A percentile compares a stretch with the other conserved stretches of the same genome.
Conservation (phyloP, 2,113 vertebrate species). For the Cinclus cinclus region DNA sequence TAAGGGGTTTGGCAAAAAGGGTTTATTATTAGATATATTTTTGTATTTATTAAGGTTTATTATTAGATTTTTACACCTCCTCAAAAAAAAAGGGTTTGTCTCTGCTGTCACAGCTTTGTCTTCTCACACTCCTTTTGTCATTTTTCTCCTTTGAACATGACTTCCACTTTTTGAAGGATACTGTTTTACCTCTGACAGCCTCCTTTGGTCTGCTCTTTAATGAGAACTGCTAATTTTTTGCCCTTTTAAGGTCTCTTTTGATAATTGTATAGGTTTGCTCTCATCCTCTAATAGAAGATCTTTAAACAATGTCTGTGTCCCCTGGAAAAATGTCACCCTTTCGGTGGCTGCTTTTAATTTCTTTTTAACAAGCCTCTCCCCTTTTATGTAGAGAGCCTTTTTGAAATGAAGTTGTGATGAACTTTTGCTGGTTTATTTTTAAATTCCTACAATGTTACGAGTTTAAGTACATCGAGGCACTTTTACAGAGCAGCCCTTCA, state of each 20-base stretch:
- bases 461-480: background rate
- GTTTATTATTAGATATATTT: background rate
- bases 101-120: background rate
- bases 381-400: slow-evolving; percentile 24
- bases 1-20: background rate
- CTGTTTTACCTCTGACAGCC: background rate
- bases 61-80: background rate
- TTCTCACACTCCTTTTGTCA: background rate
- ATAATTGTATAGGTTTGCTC: slow-evolving; percentile 36
- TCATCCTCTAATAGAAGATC: slow-evolving; percentile 31
- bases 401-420: background rate
- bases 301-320: slow-evolving; percentile 49
- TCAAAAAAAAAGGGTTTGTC: background rate
- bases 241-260: slow-evolving; percentile 36
- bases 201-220: background rate
- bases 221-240: slow-evolving; percentile 43
- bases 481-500: background rate
- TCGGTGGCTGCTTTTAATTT: slow-evolving; percentile 19
- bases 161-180: background rate
- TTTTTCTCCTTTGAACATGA: background rate
- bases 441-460: background rate
- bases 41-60: background rate
- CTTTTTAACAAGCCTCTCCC: slow-evolving; percentile 24
- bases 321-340: slow-evolving; percentile 44
- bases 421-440: slow-evolving; percentile 5